These are phyloP conservation scores for Tyrannus savana DNA, from an alignment of 2,113 vertebrate genomes.

Conservation along the genomic window DNA sequence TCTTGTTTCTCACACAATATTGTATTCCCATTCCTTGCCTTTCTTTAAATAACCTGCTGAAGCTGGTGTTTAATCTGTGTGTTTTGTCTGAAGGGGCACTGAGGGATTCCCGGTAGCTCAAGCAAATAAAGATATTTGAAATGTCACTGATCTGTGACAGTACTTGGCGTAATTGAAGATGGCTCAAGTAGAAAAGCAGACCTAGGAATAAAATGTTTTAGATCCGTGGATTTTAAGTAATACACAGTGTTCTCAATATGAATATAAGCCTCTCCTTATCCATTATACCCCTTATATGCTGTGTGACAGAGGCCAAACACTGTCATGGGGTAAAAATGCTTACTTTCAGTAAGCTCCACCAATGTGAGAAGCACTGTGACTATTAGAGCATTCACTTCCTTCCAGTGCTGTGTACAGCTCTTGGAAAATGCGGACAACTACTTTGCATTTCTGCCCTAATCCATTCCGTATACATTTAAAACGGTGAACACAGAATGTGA, in stretches of 20 bases:
- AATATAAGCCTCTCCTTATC: neutral
- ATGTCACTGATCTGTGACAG: neutral
- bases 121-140: constrained; percentile 13
- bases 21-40: neutral
- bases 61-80: neutral
- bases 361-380: neutral
- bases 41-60: neutral
- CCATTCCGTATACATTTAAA: neutral
- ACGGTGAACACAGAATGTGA: neutral
- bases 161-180: neutral
- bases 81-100: neutral
- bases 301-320: neutral
- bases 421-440: neutral
- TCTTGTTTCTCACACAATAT: neutral
- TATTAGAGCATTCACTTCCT: neutral
- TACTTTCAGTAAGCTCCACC: neutral
- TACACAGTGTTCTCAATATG: neutral
- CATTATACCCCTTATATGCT: neutral
- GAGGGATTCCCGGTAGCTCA: neutral
- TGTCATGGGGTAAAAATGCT: neutral
- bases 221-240: neutral
- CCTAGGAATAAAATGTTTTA: neutral
- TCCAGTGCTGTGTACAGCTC: neutral
- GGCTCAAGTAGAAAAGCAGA: neutral
- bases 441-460: neutral